Evolutionary conservation across 2,888 invertebrate species (phyloP).

Genomic region (Temnothorax unifasciatus): DNA sequence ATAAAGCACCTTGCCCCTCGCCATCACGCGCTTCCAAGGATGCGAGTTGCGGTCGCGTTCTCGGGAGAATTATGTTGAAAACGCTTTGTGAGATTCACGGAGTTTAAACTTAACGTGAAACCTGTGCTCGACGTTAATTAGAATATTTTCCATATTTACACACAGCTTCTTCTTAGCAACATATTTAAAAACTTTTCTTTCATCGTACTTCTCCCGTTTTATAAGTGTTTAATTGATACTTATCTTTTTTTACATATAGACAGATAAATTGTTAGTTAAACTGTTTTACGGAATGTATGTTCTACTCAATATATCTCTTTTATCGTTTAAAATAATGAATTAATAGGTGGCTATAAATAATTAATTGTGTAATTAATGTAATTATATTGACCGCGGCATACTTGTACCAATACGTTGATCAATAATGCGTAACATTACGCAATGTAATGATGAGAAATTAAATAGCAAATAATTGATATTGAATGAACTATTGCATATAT

Average conservation of each 20-base stretch:
- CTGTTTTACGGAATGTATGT: background rate
- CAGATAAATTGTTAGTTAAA: background rate
- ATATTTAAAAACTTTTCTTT: background rate
- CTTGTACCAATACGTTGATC: constrained; percentile 2
- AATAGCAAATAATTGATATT: constrained; percentile 43
- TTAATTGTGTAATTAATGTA: constrained; percentile 24
- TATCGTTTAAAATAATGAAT: background rate
- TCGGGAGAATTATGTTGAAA: constrained; percentile 24
- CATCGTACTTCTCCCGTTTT: background rate
- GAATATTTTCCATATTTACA: background rate
- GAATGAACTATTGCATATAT: constrained; percentile 4
- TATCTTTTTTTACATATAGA: background rate
- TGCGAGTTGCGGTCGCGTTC: constrained; percentile 5
- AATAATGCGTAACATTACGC: background rate
- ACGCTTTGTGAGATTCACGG: background rate
- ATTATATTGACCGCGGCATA: constrained; percentile 7
- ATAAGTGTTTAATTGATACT: background rate
- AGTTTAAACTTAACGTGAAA: background rate
- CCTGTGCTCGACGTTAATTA: background rate
- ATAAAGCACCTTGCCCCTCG: constrained; percentile 63
- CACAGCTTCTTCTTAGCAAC: background rate
- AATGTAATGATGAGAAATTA: constrained; percentile 28
- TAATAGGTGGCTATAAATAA: constrained; percentile 14
- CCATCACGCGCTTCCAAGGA: constrained; percentile 49
- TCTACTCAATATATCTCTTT: background rate